Conservation (phyloP, 2,888 invertebrate species). For the Eutolmus rufibarbis region DNA sequence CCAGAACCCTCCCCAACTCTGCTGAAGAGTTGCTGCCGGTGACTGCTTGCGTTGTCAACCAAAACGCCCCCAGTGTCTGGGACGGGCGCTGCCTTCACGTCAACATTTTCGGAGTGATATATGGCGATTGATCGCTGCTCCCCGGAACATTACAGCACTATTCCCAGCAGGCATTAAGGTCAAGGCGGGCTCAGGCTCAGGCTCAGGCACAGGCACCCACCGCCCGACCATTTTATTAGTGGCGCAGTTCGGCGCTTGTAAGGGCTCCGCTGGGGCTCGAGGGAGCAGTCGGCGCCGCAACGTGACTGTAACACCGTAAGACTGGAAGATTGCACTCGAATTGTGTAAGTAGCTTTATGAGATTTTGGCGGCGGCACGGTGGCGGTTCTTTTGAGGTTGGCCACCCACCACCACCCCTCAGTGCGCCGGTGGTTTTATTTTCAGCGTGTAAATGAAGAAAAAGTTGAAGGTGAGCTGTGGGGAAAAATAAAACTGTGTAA, state of each 20-base stretch:
- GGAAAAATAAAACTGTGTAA: not conserved
- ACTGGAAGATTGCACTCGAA: not conserved
- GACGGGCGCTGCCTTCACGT: slow-evolving; percentile 3
- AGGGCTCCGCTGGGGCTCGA: not conserved
- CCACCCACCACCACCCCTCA: not conserved
- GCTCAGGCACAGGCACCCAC: not conserved
- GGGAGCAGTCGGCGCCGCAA: not conserved
- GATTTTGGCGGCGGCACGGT: not conserved
- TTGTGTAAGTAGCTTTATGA: slow-evolving; percentile 7
- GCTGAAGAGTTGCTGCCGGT: not conserved
- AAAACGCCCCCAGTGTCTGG: not conserved
- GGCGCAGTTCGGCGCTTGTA: not conserved
- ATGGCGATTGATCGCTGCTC: slow-evolving; percentile 2
- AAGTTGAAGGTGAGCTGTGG: not conserved
- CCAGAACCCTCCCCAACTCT: not conserved
- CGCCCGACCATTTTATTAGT: not conserved
- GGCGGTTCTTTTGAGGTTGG: not conserved
- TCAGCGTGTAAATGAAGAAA: not conserved
- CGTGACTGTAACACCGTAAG: not conserved
- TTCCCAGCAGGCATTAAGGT: not conserved
- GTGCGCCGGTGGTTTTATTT: not conserved
- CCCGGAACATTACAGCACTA: not conserved
- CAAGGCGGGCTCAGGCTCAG: not conserved
- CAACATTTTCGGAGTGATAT: not conserved
- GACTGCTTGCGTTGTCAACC: not conserved